These are phyloP conservation scores for Epinephelus malabaricus DNA, from an alignment of 2,797 vertebrate genomes.

Conservation along the genomic window DNA sequence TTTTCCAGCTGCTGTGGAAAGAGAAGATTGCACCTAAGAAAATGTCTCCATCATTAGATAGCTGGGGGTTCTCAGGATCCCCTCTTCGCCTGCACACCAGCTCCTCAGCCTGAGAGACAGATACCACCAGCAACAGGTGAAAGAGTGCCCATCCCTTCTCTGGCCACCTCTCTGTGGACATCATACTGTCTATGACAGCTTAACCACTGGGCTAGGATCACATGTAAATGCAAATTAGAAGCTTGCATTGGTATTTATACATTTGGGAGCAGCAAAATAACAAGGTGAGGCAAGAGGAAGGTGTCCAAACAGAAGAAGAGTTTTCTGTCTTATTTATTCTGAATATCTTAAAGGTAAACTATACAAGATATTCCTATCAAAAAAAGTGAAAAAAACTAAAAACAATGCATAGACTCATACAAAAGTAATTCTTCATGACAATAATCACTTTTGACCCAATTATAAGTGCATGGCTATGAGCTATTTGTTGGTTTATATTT, in stretches of 20 bases:
- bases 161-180: constrained; percentile 34
- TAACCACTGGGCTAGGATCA: constrained; percentile 9
- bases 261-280: not conserved
- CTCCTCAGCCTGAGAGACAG: constrained; percentile 60
- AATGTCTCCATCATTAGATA: constrained; percentile 78
- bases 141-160: constrained; percentile 57
- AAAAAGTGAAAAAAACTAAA: no score
- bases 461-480: no score
- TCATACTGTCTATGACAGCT: constrained; percentile 29
- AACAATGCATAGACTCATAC: no score
- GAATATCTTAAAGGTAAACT: no score
- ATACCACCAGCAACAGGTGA: constrained; percentile 56
- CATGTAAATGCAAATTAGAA: not conserved
- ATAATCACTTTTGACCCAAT: no score
- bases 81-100: constrained; percentile 64
- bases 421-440: no score
- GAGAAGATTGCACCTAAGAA: constrained; percentile 79
- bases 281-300: not conserved
- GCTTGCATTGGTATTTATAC: constrained; percentile 55
- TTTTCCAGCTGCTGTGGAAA: constrained; percentile 80
- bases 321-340: no score
- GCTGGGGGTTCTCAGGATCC: constrained; percentile 66
- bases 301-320: no score
- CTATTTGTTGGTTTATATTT: no score
- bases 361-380: no score